Evolutionary conservation across 2,797 vertebrate genomes (phyloP).

Genomic region (Thalassophryne amazonica): DNA sequence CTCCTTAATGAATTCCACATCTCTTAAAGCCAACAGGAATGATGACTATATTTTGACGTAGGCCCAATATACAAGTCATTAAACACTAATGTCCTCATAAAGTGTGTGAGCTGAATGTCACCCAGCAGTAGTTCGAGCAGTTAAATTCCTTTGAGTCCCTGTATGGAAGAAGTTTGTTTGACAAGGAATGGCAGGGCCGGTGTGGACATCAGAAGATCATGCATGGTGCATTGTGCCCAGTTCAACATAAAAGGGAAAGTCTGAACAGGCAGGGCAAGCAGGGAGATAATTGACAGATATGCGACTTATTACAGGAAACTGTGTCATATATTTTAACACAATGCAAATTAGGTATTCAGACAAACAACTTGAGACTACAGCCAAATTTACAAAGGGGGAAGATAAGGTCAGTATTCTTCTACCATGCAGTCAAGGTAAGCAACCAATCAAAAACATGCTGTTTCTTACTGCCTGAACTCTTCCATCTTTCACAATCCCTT

Average conservation of each 20-base stretch:
- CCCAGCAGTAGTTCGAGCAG: neutral
- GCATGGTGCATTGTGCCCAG: conserved; percentile 33
- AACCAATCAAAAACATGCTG: conserved; percentile 53
- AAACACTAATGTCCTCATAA: conserved; percentile 10
- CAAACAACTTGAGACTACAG: neutral
- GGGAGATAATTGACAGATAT: conserved; percentile 6
- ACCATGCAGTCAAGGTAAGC: conserved; percentile 49
- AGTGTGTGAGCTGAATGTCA: conserved; percentile 4
- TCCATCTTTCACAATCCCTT: conserved; percentile 51
- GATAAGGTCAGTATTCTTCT: conserved; percentile 7
- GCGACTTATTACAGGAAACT: neutral
- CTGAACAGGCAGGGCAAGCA: conserved; percentile 7
- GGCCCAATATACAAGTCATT: neutral
- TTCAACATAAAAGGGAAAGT: conserved; percentile 24
- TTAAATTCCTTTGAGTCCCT: conserved; percentile 4
- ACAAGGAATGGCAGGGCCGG: conserved; percentile 4
- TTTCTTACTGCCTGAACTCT: conserved; percentile 61
- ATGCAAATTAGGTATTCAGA: conserved; percentile 9
- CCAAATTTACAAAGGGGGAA: neutral
- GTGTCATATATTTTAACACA: conserved; percentile 13
- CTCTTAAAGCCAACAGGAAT: no score
- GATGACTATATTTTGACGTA: conserved; percentile 12
- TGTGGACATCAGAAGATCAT: conserved; percentile 33
- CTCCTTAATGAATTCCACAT: conserved; percentile 4
- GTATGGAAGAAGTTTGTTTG: conserved; percentile 14